phyloP scores from a whole-genome alignment of 1,140 invertebrate genomes.

The Arctopsyche grandis region DNA sequence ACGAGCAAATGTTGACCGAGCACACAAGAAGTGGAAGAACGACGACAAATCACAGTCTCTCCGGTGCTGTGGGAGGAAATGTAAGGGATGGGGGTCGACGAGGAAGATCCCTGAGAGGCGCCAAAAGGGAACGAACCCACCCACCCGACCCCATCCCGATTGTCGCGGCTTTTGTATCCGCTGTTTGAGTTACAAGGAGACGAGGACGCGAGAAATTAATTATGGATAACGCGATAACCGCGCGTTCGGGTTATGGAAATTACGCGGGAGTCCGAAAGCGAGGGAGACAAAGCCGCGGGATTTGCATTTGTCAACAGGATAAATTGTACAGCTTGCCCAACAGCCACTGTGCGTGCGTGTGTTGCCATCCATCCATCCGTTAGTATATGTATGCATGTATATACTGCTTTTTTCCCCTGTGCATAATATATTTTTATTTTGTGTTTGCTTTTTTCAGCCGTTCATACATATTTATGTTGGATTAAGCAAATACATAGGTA shows the following conservation, averaged over 20 bases:
- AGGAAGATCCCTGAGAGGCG: constrained; percentile 5
- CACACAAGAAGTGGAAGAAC: neutral
- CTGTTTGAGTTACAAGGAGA: constrained; percentile 33
- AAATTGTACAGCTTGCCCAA: constrained; percentile 12
- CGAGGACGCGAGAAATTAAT: constrained; percentile 40
- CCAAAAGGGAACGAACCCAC: neutral
- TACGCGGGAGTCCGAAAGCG: constrained; percentile 29
- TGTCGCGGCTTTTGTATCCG: constrained; percentile 31
- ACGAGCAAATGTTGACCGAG: constrained; percentile 19
- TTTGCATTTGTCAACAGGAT: constrained; percentile 37
- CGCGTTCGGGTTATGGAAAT: constrained; percentile 45
- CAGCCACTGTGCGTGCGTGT: neutral
- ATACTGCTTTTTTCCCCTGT: neutral
- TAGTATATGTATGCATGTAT: neutral
- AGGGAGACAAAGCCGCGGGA: constrained; percentile 12
- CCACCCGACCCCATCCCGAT: constrained; percentile 1
- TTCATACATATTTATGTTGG: constrained; percentile 27
- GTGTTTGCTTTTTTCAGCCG: neutral
- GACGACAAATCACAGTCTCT: constrained; percentile 10
- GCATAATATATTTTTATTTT: neutral
- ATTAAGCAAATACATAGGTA: constrained; percentile 1
- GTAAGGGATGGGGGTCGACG: neutral
- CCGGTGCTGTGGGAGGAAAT: neutral
- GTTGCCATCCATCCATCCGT: neutral
- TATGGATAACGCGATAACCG: constrained; percentile 44